A percentile compares a stretch with the other conserved stretches of the same genome.
These are phyloP conservation scores for human DNA, from an alignment of 2,113 vertebrate species.

Conservation along the genomic window DNA sequence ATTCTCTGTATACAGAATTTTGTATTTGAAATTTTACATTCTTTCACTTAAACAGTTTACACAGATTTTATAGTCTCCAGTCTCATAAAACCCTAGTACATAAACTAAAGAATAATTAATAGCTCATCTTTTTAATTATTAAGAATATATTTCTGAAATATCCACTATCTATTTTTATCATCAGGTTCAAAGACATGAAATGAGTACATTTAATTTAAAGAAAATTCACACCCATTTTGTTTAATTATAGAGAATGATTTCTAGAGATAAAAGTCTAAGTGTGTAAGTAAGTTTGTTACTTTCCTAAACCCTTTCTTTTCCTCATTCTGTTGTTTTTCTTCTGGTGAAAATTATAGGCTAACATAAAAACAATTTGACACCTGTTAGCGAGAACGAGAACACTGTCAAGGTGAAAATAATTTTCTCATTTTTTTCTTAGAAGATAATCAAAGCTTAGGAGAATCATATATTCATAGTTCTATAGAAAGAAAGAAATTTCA, in stretches of 20 bases:
- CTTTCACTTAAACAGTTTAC: not conserved
- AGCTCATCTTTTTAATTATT: not conserved
- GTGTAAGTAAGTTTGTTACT: not conserved
- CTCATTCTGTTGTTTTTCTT: not conserved
- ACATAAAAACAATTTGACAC: not conserved
- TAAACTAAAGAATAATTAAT: not conserved
- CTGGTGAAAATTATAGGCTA: slow-evolving; percentile 35
- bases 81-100: not conserved
- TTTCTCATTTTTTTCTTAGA: slow-evolving; percentile 23
- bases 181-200: not conserved
- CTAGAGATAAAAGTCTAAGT: slow-evolving; percentile 37
- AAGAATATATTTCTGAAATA: not conserved
- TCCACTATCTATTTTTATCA: not conserved
- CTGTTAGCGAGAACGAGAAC: not conserved
- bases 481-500: not conserved
- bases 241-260: not conserved
- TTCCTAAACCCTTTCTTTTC: not conserved
- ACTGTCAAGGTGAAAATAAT: slow-evolving; percentile 17
- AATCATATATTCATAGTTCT: not conserved
- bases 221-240: not conserved
- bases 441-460: not conserved
- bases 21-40: not conserved
- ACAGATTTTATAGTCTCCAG: not conserved
- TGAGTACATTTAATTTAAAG: not conserved
- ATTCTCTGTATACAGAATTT: not conserved